Base-by-base conservation (phyloP, 1,140 invertebrate genomes). In the Dinothrombium tinctorium region DNA sequence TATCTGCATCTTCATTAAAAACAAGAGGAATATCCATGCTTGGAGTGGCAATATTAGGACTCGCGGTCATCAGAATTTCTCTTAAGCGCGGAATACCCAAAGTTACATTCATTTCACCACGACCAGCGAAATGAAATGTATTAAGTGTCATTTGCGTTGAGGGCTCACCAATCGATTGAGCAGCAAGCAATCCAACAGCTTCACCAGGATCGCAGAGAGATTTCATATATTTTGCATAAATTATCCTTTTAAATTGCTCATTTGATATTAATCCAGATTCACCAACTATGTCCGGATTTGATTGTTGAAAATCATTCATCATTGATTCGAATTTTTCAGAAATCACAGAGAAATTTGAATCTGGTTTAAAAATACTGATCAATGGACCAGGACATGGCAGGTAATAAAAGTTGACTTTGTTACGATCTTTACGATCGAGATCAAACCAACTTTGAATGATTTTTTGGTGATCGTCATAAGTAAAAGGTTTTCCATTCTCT, bases 141-240 rank as follows among this genome's bases (percentile, higher is more conserved):
- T 99, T 99, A 46, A 99, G 58, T 50, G 94, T 99, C 92, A 99
- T 98, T 64, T 99, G 92, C 41, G 94, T 99, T 3, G 89, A 95
- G 0, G 92, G 92, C 62, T 99, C 94, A 32, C 45, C 48, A 42
- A 49, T 41, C 12, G 48, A 49, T 29, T 74, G 73, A 17, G 90
- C 90, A 15, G 90, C 90, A 40, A 96, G 59, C 19, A 96, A 57
- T 20, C 94, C 94, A 12, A 99, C 92, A 9, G 87, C 74, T 60
- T 99, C 94, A 2, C 94, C 94, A 2, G 90, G 82, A 14, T 73
- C 67, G 33, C 72, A 76, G 44, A 83, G 55, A 0, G 76, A 69
- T 48, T 69, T 71, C 52, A 86, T 69, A 24, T 71, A 64, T 59
- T 84, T 87, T 11, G 71, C 58, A 47, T 73, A 71, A 42, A 92